A percentile compares a stretch with the other conserved stretches of the same genome.
These are phyloP conservation scores for Rhinoraja longicauda DNA, from an alignment of 2,797 vertebrate species.

Conservation along the genomic window DNA sequence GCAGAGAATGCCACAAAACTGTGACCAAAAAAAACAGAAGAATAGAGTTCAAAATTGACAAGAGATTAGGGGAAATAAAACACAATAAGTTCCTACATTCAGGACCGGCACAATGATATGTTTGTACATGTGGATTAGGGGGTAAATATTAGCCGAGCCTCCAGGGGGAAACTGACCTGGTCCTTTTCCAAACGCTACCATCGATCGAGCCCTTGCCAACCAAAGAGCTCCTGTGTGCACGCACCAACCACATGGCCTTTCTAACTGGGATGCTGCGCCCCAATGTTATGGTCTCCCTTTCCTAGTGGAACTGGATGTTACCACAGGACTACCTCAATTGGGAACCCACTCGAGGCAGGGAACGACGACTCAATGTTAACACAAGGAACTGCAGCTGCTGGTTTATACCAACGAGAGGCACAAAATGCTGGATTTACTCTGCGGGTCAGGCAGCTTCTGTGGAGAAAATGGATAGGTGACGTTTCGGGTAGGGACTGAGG, in stretches of 20 bases:
- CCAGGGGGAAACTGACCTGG: neutral
- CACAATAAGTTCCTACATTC: neutral
- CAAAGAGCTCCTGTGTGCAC: neutral
- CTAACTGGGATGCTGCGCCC: neutral
- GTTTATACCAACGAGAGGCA: too few relatives aligned
- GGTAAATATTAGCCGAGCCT: neutral
- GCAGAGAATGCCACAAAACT: neutral
- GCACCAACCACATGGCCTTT: neutral
- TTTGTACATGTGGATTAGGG: neutral
- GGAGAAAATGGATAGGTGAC: too few relatives aligned
- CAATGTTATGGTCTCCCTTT: too few relatives aligned
- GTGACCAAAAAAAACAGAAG: too few relatives aligned
- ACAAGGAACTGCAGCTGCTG: too few relatives aligned
- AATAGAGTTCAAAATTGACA: neutral
- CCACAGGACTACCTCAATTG: neutral
- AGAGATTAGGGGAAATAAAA: neutral
- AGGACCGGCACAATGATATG: neutral
- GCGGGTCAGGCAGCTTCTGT: too few relatives aligned
- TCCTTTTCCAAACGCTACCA: neutral
- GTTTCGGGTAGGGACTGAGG: too few relatives aligned
- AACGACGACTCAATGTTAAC: too few relatives aligned
- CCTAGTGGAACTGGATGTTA: neutral
- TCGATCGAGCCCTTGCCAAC: neutral
- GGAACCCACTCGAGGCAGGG: too few relatives aligned
- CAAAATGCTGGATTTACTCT: too few relatives aligned